These are phyloP conservation scores for Percina caprodes DNA, from an alignment of 2,113 vertebrate genomes.

Conservation along the genomic window DNA sequence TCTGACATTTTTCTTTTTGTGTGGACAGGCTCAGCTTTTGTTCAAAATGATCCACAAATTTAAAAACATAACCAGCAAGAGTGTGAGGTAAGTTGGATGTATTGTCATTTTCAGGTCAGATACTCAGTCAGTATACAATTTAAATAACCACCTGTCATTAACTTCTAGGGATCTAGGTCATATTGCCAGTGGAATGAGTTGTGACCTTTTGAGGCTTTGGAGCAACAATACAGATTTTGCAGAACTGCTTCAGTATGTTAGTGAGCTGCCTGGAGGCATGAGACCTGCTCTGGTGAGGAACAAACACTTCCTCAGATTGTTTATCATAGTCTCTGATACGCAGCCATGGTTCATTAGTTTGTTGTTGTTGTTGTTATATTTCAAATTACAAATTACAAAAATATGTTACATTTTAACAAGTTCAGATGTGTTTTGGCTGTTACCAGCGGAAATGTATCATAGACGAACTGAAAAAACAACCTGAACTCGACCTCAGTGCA, in stretches of 20 bases:
- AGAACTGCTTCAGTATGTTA: constrained; percentile 84
- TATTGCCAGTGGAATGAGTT: constrained; percentile 87
- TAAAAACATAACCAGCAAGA: constrained; percentile 80
- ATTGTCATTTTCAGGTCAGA: neutral
- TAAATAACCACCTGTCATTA: constrained; percentile 11
- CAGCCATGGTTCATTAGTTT: neutral
- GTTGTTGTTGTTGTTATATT: neutral
- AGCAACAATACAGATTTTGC: constrained; percentile 83
- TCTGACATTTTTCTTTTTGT: constrained; percentile 44
- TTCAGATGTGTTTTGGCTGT: constrained; percentile 51
- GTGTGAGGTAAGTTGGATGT: constrained; percentile 82
- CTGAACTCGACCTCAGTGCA: constrained; percentile 75
- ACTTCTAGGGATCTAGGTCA: constrained; percentile 84
- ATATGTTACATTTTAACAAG: constrained; percentile 32
- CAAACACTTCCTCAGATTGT: neutral
- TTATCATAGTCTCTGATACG: neutral
- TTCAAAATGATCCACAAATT: constrained; percentile 84
- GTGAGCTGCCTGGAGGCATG: constrained; percentile 79
- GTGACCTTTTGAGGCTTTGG: constrained; percentile 84
- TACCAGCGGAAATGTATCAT: constrained; percentile 88
- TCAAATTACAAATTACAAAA: constrained; percentile 1
- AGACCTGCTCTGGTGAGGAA: constrained; percentile 88
- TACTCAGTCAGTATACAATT: neutral
- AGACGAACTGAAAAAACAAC: constrained; percentile 82
- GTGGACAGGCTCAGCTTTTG: constrained; percentile 87